Evolutionary conservation across 2,888 invertebrate genomes (phyloP), one percentile per base, ranked within the genome.

Genomic region (Uloborus plumipes): DNA sequence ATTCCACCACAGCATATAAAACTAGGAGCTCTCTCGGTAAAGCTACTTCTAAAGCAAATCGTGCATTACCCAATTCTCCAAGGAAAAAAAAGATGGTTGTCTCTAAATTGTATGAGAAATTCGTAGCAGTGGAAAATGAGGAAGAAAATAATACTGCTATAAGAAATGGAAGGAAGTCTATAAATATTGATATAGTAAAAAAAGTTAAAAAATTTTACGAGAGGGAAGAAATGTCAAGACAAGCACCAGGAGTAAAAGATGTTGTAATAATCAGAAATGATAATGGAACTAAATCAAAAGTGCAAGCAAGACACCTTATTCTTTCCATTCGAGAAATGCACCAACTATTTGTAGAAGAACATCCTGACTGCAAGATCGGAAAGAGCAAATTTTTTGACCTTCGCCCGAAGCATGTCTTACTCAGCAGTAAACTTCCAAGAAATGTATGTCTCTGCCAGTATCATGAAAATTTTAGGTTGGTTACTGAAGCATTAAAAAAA

Each of bases 31-130:
- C 13, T 62, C 7, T 62, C 11, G 62, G 22, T 20, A 62, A 62
- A 20, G 31, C 62, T 62, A 62, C 62, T 20, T 9, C 62, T 31
- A 62, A 62, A 31, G 62, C 18, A 22, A 26, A 62, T 31, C 22
- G 62, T 26, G 62, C 6, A n/a, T n/a, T n/a, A n/a, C n/a, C n/a
- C n/a, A n/a, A n/a, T 61, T 61, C 62, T 31, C 62, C 22, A 62
- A 62, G 31, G 22, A 20, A 20, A 31, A 22, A 13, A 62, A 62
- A 22, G 62, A 62, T 14, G 11, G n/a, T n/a, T n/a, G n/a, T n/a
- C n/a, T n/a, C n/a, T n/a, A 62, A 62, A 62, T 22, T 62, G 62
- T 62, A 62, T 20, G 22, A 62, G 18, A 62, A 62, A 20, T 62
- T 62, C 22, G 22, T 62, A 20, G 62, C 62, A 16, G 62, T 22